These are phyloP conservation scores for Petrocephalus microphthalmus DNA, from an alignment of 2,113 vertebrate genomes.

Conservation along the genomic window DNA sequence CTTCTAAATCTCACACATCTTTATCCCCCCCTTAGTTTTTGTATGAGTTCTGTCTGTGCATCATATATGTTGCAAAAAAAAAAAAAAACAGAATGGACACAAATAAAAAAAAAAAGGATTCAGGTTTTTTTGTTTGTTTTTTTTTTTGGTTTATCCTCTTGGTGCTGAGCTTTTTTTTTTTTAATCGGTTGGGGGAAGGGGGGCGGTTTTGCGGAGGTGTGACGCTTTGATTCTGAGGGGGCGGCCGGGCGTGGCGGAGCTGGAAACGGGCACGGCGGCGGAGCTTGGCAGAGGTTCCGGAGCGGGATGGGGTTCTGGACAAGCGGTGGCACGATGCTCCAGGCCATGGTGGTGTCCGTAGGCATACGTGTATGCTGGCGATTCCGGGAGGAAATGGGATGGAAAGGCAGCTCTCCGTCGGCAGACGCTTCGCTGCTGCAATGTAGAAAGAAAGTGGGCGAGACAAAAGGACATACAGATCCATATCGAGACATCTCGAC, in stretches of 20 bases:
- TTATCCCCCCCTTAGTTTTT: background rate
- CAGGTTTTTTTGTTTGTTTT: background rate
- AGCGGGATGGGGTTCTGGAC: background rate
- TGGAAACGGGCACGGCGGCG: background rate
- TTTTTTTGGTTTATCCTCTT: background rate
- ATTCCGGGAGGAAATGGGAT: background rate
- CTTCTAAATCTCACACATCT: background rate
- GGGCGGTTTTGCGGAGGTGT: background rate
- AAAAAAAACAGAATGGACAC: background rate
- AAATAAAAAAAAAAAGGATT: constrained; percentile 11
- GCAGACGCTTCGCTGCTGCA: background rate
- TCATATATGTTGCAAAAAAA: background rate
- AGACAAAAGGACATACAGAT: background rate
- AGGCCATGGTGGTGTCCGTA: background rate
- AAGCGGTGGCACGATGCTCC: background rate
- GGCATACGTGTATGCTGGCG: background rate
- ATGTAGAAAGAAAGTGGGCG: background rate
- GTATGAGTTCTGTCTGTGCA: constrained; percentile 6
- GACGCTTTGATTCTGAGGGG: background rate
- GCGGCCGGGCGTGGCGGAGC: background rate
- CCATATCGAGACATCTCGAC: background rate
- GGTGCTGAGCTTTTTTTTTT: background rate
- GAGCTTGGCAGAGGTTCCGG: background rate
- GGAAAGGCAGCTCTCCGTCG: background rate
- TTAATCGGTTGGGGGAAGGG: background rate